Conservation (phyloP, 2,888 invertebrate genomes). For the Sycophila texana region DNA sequence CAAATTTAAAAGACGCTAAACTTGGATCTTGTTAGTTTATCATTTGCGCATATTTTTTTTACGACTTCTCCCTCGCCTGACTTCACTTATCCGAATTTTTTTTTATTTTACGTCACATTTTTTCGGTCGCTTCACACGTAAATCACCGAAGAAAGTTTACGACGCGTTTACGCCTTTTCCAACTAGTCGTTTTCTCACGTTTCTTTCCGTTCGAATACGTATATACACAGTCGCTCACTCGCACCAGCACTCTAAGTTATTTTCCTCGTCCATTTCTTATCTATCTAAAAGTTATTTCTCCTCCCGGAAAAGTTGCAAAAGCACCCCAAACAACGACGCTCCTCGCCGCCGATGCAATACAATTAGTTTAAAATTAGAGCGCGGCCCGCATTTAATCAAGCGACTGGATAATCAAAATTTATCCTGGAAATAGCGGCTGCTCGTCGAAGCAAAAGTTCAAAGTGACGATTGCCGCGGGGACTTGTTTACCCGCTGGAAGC, state of each 20-base stretch:
- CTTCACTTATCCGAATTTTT: too few relatives aligned
- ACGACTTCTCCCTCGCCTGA: too few relatives aligned
- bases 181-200: constrained; percentile 24
- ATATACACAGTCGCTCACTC: background rate
- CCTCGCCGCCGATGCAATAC: background rate
- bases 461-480: constrained; percentile 4
- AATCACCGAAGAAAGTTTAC: constrained; percentile 51
- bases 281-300: background rate
- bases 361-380: too few relatives aligned
- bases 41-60: too few relatives aligned
- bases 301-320: too few relatives aligned
- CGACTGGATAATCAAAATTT: background rate
- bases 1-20: too few relatives aligned
- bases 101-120: constrained; percentile 16
- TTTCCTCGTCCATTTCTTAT: background rate
- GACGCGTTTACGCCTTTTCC: constrained; percentile 41
- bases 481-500: background rate
- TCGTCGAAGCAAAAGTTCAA: background rate
- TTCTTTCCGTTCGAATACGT: background rate
- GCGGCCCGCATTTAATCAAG: too few relatives aligned
- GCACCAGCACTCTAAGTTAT: too few relatives aligned
- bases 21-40: too few relatives aligned
- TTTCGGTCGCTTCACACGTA: constrained; percentile 31
- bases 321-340: too few relatives aligned
- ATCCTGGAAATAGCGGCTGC: background rate